Percentiles rank a stretch among this genome's conserved stretches.
Evolutionary conservation across 2,888 invertebrate species (phyloP).

Genomic region (Galeruca laticollis): DNA sequence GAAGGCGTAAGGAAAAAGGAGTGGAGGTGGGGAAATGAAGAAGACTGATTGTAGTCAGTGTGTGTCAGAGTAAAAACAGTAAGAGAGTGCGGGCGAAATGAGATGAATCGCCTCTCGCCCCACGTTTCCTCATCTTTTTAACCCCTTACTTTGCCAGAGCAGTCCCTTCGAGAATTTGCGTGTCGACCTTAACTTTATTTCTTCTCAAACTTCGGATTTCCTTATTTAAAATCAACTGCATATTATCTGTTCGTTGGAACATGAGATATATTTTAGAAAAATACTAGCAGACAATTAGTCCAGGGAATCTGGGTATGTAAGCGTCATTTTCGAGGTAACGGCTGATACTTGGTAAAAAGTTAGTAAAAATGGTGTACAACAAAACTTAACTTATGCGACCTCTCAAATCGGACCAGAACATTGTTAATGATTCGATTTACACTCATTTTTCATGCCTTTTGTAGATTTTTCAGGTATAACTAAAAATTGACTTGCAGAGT

Average conservation of each 20-base stretch:
- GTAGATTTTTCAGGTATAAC: too few relatives aligned
- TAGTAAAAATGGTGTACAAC: too few relatives aligned
- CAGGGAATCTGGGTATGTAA: too few relatives aligned
- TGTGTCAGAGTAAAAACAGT: slow-evolving; percentile 66
- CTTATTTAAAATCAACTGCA: slow-evolving; percentile 49
- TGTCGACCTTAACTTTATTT: slow-evolving; percentile 54
- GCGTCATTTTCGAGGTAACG: too few relatives aligned
- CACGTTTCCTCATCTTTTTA: slow-evolving; percentile 47
- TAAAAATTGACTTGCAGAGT: too few relatives aligned
- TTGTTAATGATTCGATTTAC: too few relatives aligned
- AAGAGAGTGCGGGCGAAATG: slow-evolving; percentile 77
- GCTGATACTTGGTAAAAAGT: too few relatives aligned
- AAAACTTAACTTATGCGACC: too few relatives aligned
- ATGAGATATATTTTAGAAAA: slow-evolving; percentile 5
- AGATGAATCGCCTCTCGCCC: slow-evolving; percentile 71
- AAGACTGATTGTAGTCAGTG: slow-evolving; percentile 67
- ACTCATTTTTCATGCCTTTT: too few relatives aligned
- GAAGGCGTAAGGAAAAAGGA: slow-evolving; percentile 44
- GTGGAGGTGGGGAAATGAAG: slow-evolving; percentile 58
- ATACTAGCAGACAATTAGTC: too few relatives aligned
- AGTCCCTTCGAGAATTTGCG: slow-evolving; percentile 51
- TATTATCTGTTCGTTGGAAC: slow-evolving; percentile 39
- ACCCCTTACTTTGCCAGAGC: slow-evolving; percentile 31
- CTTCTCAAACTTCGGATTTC: slow-evolving; percentile 55
- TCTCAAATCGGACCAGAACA: too few relatives aligned